These are phyloP conservation scores for Stegastes partitus DNA, from an alignment of 2,113 vertebrate species.

Conservation along the genomic window DNA sequence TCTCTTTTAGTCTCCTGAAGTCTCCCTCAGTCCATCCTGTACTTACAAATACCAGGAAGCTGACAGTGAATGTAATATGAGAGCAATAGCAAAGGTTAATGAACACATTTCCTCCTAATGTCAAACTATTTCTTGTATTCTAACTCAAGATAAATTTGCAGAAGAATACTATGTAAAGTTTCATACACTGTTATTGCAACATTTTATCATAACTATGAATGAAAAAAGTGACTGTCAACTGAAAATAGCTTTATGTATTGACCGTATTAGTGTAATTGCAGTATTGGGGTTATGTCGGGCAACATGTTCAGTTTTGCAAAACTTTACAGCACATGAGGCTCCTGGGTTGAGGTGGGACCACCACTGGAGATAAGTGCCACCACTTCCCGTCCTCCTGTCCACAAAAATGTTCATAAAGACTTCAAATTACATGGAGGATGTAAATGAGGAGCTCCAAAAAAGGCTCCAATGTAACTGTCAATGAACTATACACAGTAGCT, in stretches of 20 bases:
- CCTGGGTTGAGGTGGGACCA: constrained; percentile 68
- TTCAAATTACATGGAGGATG: constrained; percentile 66
- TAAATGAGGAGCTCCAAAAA: constrained; percentile 53
- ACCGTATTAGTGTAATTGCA: neutral
- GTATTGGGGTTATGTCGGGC: neutral
- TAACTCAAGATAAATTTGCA: no score
- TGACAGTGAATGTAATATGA: no score
- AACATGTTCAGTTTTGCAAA: constrained; percentile 23
- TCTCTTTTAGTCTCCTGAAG: constrained; percentile 8
- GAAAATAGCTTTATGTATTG: neutral
- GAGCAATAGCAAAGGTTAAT: no score
- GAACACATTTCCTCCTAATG: no score
- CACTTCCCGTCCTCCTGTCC: constrained; percentile 66
- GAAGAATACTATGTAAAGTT: neutral
- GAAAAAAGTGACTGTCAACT: neutral
- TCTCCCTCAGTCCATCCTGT: neutral
- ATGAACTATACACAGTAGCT: constrained; percentile 1
- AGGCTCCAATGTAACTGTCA: constrained; percentile 12
- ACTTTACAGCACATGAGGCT: constrained; percentile 26
- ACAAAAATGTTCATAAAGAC: constrained; percentile 66
- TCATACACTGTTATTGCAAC: neutral
- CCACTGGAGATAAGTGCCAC: constrained; percentile 71
- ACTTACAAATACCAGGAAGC: constrained; percentile 5
- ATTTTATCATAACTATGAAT: neutral
- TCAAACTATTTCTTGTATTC: no score